Base-by-base conservation (phyloP, 2,797 vertebrate genomes). In the Falco cherrug region DNA sequence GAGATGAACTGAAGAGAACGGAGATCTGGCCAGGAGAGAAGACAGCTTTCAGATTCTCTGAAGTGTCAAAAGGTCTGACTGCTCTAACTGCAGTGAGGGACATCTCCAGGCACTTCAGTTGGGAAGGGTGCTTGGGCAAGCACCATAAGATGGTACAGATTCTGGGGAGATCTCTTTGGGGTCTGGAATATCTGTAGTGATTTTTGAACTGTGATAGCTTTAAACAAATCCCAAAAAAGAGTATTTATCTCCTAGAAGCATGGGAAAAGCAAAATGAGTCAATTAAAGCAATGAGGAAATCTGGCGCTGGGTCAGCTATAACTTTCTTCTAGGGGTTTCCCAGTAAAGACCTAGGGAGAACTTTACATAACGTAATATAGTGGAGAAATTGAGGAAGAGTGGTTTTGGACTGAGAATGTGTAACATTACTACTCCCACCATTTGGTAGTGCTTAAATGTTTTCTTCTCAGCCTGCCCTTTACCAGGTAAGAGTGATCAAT, bases 211-310 rank as follows among this genome's bases (percentile, higher is more conserved):
- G 26, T 51, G 33, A 25, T 25, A 63, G 43, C 20, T 78, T 18
- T 51, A 45, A 77, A 90, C 21, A 85, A 76, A 77, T 35, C 11
- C 26, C 7, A 6, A 11, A 6, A 43, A 31, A 31, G 25, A 11
- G 4, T 48, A 21, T 70, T 93, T 85, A 22, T 73, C 29, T 21
- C 1, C 0, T 1, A 64, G 37, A 67, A 63, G 35, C 0, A 2
- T 35, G 33, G 16, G 39, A 80, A 59, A 16, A 18, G 22, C 22
- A 68, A 82, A 78, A 12, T 22, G 41, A 63, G 28, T 45, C 33
- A 59, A 3, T 20, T 14, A 47, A 78, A 37, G 13, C 41, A 76
- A 48, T 5, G 6, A 59, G 33, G 6, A 59, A 29, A 8, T 28
- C 19, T 74, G 51, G 28, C 31, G 59, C 15, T 15, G 74, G 21